These are phyloP conservation scores for Xiphias gladius DNA, from an alignment of 2,113 vertebrate genomes.

Conservation along the genomic window DNA sequence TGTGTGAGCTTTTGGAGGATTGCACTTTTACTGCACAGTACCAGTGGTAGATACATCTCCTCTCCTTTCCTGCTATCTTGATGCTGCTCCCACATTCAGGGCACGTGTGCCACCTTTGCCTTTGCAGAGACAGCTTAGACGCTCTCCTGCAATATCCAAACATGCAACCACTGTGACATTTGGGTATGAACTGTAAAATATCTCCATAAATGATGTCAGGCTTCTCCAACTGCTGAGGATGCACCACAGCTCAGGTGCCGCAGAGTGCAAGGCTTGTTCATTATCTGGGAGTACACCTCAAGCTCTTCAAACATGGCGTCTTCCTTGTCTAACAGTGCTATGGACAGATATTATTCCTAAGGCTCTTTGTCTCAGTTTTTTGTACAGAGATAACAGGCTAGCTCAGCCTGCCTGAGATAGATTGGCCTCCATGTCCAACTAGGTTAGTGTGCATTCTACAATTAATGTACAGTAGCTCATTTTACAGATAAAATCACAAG, in stretches of 20 bases:
- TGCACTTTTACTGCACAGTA: neutral
- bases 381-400: neutral
- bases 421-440: conserved; percentile 6
- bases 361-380: conserved; percentile 27
- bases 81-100: conserved; percentile 36
- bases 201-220: conserved; percentile 63
- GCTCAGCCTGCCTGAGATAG: conserved; percentile 4
- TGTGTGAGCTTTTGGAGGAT: neutral
- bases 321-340: conserved; percentile 16
- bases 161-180: conserved; percentile 55
- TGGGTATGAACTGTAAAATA: conserved; percentile 59
- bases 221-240: conserved; percentile 40
- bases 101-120: conserved; percentile 41
- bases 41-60: conserved; percentile 12
- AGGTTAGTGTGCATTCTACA: neutral
- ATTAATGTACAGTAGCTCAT: neutral
- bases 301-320: conserved; percentile 21
- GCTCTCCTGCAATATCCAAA: conserved; percentile 40
- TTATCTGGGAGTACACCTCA: conserved; percentile 38
- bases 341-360: conserved; percentile 3
- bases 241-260: conserved; percentile 7
- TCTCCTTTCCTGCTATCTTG: neutral
- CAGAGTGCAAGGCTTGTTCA: conserved; percentile 26
- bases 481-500: conserved; percentile 22
- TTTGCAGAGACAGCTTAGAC: conserved; percentile 36